Base-by-base conservation (phyloP, 2,888 invertebrate genomes). In the Chrysolina oricalcia region DNA sequence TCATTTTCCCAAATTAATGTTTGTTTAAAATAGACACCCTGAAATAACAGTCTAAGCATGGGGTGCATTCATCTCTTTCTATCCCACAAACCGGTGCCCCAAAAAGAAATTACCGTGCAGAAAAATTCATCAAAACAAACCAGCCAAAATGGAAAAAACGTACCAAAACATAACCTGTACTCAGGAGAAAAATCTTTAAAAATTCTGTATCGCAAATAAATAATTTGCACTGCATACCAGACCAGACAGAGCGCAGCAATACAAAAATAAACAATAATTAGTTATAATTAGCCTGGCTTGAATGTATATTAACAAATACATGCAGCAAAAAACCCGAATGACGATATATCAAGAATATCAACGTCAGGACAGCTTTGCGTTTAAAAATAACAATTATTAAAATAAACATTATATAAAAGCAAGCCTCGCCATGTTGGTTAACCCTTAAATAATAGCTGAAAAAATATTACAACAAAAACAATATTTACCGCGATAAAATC, bases 351-450 rank as follows among this genome's bases (percentile, higher is more conserved):
- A 67, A 64, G 68, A 66, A 69, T 70, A 78, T 75, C 53, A 71
- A 69, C 63, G 68, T 78, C 69, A 64, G 23, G 35, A 43, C 40
- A 72, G 65, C 70, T 69, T 48, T 59, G 48, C 41, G 72, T 67
- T 75, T 78, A 79, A 80, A 81, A 81, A 78, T 80, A 79, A 78
- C 78, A 76, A 78, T 75, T 79, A 75, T 80, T 83, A 80, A 81
- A 82, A 80, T 80, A 82, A 83, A 83, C 81, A 81, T 81, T 83
- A 82, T 79, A 81, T 80, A 81, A 85, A 87, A 84, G 83, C 85
- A 86, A 86, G 87, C 87, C 83, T 85, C 88, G 89, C 89, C 89
- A 89, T 89, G 86, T 89, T 89, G 88, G 85, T 83, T 86, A 88
- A 88, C 87, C 89, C 87, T 87, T 87, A 88, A 85, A 85, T 86